These are phyloP conservation scores for Platysternon megacephalum DNA, from an alignment of 2,113 vertebrate genomes.

Conservation along the genomic window DNA sequence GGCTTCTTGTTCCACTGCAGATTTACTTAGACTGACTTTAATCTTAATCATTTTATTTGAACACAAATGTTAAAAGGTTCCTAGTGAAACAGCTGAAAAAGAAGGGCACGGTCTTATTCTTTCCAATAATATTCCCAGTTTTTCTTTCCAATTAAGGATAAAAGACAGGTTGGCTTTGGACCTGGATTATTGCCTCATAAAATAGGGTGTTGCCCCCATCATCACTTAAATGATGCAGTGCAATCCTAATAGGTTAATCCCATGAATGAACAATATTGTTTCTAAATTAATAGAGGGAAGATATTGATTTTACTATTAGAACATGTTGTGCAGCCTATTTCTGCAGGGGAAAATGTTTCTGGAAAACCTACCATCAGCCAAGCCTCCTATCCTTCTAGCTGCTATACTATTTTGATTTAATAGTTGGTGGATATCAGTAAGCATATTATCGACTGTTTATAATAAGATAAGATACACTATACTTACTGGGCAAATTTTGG, in stretches of 20 bases:
- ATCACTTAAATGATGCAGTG: neutral
- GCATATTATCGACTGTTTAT: neutral
- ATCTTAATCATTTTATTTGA: neutral
- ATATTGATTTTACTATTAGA: neutral
- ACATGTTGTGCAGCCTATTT: neutral
- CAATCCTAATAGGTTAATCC: neutral
- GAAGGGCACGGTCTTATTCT: neutral
- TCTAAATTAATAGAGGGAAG: neutral
- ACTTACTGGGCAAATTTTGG: neutral
- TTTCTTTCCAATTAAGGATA: neutral
- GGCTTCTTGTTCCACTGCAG: neutral
- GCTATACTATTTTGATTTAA: constrained; percentile 11
- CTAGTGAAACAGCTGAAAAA: neutral
- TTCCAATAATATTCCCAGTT: neutral
- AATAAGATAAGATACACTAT: neutral
- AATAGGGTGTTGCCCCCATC: neutral
- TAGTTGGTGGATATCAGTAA: neutral
- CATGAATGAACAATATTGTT: neutral
- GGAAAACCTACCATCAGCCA: constrained; percentile 1
- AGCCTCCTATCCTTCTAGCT: neutral
- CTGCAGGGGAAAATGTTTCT: neutral
- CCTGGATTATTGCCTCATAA: neutral
- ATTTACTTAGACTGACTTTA: neutral
- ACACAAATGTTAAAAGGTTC: neutral
- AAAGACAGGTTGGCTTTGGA: neutral